A percentile compares a stretch with the other conserved stretches of the same genome.
Conservation (phyloP, 2,888 invertebrate genomes). For the Leptopilina drosophilae region DNA sequence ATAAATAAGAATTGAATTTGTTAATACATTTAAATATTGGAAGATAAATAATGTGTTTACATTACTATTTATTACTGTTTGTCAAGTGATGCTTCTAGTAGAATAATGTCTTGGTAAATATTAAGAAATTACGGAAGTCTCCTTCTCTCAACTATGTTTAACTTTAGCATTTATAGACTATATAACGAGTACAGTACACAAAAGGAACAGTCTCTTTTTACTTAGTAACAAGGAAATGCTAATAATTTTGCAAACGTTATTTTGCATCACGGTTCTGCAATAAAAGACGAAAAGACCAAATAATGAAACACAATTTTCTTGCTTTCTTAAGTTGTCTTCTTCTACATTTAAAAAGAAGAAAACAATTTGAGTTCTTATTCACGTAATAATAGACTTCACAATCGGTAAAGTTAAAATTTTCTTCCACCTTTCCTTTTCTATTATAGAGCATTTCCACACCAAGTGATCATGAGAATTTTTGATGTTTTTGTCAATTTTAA, state of each 20-base stretch:
- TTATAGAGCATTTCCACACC: no score
- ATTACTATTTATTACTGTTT: not conserved
- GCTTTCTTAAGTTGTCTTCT: no score
- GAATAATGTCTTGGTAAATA: conserved; percentile 22
- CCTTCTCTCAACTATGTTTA: not conserved
- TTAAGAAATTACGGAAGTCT: conserved; percentile 18
- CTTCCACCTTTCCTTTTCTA: no score
- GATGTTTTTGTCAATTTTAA: no score
- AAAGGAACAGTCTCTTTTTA: conserved; percentile 44
- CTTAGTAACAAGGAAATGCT: conserved; percentile 56
- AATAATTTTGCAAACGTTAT: conserved; percentile 58
- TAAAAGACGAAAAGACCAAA: not conserved
- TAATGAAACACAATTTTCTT: not conserved
- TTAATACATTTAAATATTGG: no score
- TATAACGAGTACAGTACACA: conserved; percentile 35
- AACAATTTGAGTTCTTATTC: no score
- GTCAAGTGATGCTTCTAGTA: not conserved
- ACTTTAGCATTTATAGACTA: conserved; percentile 16
- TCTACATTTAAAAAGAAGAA: no score
- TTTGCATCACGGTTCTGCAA: conserved; percentile 48
- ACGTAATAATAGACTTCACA: no score
- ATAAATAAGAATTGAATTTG: no score
- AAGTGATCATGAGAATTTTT: no score
- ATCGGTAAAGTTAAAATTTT: no score
- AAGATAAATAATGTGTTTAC: not conserved